Evolutionary conservation across 2,888 invertebrate genomes (phyloP).

Genomic region (Trissolcus japonicus): DNA sequence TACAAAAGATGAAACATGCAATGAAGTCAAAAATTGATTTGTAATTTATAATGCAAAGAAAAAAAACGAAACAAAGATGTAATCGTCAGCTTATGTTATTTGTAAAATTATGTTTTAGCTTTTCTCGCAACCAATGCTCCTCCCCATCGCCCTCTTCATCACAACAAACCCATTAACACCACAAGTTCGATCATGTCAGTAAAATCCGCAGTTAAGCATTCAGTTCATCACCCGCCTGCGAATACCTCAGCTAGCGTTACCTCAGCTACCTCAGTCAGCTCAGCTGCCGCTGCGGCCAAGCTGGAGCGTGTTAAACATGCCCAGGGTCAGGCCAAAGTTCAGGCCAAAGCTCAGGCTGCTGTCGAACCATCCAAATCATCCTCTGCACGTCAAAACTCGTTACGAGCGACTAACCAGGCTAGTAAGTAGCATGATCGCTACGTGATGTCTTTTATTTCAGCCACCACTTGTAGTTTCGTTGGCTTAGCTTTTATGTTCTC

Average conservation of each 20-base stretch:
- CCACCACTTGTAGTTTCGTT: slow-evolving; percentile 29
- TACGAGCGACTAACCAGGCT: slow-evolving; percentile 73
- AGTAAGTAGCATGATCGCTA: slow-evolving; percentile 74
- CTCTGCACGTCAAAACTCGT: slow-evolving; percentile 72
- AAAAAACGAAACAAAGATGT: background rate
- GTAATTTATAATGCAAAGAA: background rate
- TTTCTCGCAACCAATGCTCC: slow-evolving; percentile 86
- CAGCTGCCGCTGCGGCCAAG: slow-evolving; percentile 68
- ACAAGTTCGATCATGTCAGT: slow-evolving; percentile 62
- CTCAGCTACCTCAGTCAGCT: slow-evolving; percentile 61
- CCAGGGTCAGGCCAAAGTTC: slow-evolving; percentile 66
- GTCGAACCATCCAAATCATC: slow-evolving; percentile 73
- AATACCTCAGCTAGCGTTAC: slow-evolving; percentile 60
- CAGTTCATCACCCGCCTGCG: slow-evolving; percentile 68
- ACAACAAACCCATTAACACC: slow-evolving; percentile 69
- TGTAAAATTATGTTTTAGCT: slow-evolving; percentile 80
- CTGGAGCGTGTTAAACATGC: slow-evolving; percentile 70
- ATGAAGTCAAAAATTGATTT: background rate
- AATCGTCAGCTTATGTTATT: slow-evolving; percentile 53
- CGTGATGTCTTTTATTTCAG: slow-evolving; percentile 15
- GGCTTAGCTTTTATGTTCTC: slow-evolving; percentile 26
- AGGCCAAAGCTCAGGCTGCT: slow-evolving; percentile 65
- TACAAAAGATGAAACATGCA: too few species aligned
- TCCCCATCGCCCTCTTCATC: slow-evolving; percentile 78
- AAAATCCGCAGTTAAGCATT: slow-evolving; percentile 70